These are phyloP conservation scores for Oreochromis spilurus DNA, from an alignment of 2,113 vertebrate species.

Conservation along the genomic window DNA sequence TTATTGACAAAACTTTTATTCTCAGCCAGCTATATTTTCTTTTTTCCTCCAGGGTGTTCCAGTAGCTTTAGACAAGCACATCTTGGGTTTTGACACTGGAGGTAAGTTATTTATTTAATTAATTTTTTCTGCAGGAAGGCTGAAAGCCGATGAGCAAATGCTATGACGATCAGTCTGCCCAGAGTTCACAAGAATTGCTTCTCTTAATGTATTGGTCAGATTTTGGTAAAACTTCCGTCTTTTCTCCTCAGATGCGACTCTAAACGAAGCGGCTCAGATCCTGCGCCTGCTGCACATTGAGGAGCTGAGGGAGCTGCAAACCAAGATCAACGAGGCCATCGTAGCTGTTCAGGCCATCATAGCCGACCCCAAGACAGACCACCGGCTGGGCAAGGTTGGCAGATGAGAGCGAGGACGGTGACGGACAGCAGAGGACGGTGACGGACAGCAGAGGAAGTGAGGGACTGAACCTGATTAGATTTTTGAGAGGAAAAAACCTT, in stretches of 20 bases:
- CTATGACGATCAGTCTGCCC: background rate
- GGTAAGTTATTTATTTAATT: conserved; percentile 72
- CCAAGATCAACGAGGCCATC: conserved; percentile 95
- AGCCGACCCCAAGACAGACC: conserved; percentile 96
- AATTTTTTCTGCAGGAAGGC: background rate
- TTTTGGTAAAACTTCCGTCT: background rate
- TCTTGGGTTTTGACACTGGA: conserved; percentile 95
- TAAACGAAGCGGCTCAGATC: conserved; percentile 94
- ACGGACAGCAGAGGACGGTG: background rate
- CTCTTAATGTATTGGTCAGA: background rate
- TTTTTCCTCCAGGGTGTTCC: conserved; percentile 80
- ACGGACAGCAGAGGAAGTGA: background rate
- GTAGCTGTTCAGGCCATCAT: conserved; percentile 97
- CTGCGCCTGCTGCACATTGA: conserved; percentile 94
- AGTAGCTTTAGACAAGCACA: conserved; percentile 90
- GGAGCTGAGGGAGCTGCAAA: conserved; percentile 94
- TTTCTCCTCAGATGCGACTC: conserved; percentile 80
- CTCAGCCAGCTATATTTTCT: background rate
- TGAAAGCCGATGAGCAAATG: background rate
- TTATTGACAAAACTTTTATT: background rate
- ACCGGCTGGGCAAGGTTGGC: conserved; percentile 95
- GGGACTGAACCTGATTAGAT: conserved; percentile 2
- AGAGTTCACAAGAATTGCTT: background rate
- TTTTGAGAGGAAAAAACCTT: background rate
- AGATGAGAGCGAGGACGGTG: conserved; percentile 75